phyloP scores from a whole-genome alignment of 2,797 vertebrate species.

The Microchirus variegatus region DNA sequence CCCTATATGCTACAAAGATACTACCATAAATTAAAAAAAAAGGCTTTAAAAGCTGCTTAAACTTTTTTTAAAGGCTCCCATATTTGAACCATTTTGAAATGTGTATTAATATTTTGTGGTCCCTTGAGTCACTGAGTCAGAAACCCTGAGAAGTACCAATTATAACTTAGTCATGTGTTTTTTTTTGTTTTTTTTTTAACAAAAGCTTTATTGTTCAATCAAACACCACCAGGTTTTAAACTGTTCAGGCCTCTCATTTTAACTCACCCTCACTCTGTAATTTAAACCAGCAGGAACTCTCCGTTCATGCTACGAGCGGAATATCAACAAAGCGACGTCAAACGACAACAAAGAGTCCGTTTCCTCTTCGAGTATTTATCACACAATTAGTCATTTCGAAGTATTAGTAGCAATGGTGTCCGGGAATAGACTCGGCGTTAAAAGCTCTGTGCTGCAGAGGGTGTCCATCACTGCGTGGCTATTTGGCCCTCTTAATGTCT shows the following conservation, averaged over 20 bases:
- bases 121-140: neutral
- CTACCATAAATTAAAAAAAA: too few relatives aligned
- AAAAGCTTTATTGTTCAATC: conserved; percentile 15
- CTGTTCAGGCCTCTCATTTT: too few relatives aligned
- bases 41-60: too few relatives aligned
- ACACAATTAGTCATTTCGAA: neutral
- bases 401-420: conserved; percentile 31
- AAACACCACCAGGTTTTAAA: too few relatives aligned
- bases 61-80: too few relatives aligned
- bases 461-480: conserved; percentile 49
- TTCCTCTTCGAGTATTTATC: neutral
- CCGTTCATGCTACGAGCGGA: too few relatives aligned
- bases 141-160: conserved; percentile 4
- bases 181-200: conserved; percentile 39
- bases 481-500: conserved; percentile 63
- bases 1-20: too few relatives aligned
- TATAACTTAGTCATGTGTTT: neutral
- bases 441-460: conserved; percentile 9
- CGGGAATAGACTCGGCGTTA: conserved; percentile 22
- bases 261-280: too few relatives aligned
- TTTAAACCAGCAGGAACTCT: too few relatives aligned
- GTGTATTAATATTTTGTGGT: too few relatives aligned
- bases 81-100: too few relatives aligned
- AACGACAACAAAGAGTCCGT: neutral
- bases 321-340: neutral